phyloP scores from a whole-genome alignment of 37 sponge, comb jelly and placozoan genomes.

The Halichondria panicea region DNA sequence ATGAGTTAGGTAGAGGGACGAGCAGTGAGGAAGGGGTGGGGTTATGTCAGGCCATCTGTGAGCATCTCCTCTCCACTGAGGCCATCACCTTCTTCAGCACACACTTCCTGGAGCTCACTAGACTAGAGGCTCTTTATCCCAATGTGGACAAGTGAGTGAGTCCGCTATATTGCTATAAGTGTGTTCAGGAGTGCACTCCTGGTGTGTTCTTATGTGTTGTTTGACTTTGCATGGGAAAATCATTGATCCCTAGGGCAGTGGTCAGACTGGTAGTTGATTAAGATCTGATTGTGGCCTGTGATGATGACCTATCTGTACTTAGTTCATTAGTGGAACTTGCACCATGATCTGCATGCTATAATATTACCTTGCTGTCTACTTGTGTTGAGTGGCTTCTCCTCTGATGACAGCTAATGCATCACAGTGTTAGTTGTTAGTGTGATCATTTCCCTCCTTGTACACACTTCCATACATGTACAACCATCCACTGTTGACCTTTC shows the following conservation, averaged over 20 bases:
- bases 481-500: neutral
- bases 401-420: too few relatives aligned
- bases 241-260: too few relatives aligned
- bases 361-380: too few relatives aligned
- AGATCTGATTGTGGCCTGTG: too few relatives aligned
- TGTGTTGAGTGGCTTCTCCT: too few relatives aligned
- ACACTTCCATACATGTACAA: neutral
- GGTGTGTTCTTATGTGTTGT: neutral
- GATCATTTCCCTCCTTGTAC: too few relatives aligned
- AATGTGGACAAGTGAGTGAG: conserved; percentile 84
- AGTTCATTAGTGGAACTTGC: too few relatives aligned
- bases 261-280: too few relatives aligned
- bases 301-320: too few relatives aligned
- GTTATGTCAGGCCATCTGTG: conserved; percentile 92
- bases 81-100: conserved; percentile 86
- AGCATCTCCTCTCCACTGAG: conserved; percentile 74
- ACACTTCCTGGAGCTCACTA: conserved; percentile 87
- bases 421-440: too few relatives aligned
- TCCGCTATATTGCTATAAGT: neutral
- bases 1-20: conserved; percentile 96
- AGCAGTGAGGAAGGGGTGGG: conserved; percentile 97
- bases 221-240: too few relatives aligned
- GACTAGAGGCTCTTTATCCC: conserved; percentile 83
- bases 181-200: neutral
- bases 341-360: too few relatives aligned